A percentile compares a stretch with the other conserved stretches of the same genome.
Evolutionary conservation across 1,140 invertebrate species (phyloP).

Genomic region (Ostrea denselamellosa): DNA sequence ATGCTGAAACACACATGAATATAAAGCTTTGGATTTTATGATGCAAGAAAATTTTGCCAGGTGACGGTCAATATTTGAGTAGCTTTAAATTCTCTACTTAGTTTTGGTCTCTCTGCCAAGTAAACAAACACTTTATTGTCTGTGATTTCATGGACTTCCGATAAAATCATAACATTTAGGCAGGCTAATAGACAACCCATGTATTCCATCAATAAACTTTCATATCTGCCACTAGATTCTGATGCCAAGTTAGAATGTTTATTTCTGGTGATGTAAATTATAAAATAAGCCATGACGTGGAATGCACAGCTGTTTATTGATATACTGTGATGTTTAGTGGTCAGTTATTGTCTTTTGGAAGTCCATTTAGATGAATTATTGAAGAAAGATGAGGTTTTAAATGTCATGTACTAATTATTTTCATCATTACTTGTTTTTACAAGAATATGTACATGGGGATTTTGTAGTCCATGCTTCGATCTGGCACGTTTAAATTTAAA

Average conservation of each 20-base stretch:
- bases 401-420: background rate
- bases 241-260: background rate
- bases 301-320: background rate
- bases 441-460: background rate
- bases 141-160: too few relatives aligned
- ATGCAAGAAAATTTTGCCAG: too few relatives aligned
- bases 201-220: background rate
- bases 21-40: too few relatives aligned
- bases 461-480: background rate
- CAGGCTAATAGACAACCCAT: too few relatives aligned
- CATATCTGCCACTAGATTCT: background rate
- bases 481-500: background rate
- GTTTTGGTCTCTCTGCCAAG: too few relatives aligned
- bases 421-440: background rate
- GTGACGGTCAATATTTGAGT: too few relatives aligned
- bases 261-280: background rate
- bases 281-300: background rate
- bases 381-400: background rate
- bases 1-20: too few relatives aligned
- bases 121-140: too few relatives aligned
- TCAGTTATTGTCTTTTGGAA: background rate
- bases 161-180: too few relatives aligned
- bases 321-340: background rate
- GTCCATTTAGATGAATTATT: background rate
- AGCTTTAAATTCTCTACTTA: too few relatives aligned